A percentile compares a stretch with the other conserved stretches of the same genome.
Evolutionary conservation across 2,888 invertebrate species (phyloP).

Genomic region (Cataglyphis albicans): DNA sequence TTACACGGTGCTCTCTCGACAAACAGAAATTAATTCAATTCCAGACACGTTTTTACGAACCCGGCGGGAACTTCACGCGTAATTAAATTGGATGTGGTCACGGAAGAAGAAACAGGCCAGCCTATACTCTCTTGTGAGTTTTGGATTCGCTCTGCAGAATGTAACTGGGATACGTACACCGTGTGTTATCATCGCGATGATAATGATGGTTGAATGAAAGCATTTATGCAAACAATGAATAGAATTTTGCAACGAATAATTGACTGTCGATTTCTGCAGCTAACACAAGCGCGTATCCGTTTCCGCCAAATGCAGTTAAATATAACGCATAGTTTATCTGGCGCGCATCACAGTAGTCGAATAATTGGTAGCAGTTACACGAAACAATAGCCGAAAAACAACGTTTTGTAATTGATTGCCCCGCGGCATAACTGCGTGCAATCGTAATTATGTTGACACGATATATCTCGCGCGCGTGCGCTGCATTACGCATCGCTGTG

Average conservation of each 20-base stretch:
- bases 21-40: slow-evolving; percentile 56
- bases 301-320: slow-evolving; percentile 19
- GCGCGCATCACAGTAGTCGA: slow-evolving; percentile 3
- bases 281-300: background rate
- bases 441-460: slow-evolving; percentile 48
- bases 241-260: slow-evolving; percentile 35
- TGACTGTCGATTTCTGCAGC: slow-evolving; percentile 41
- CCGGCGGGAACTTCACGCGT: slow-evolving; percentile 36
- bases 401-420: slow-evolving; percentile 39
- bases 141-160: slow-evolving; percentile 12
- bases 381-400: slow-evolving; percentile 45
- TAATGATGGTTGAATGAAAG: background rate
- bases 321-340: slow-evolving; percentile 11
- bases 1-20: slow-evolving; percentile 56
- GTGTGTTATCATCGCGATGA: background rate
- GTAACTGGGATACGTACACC: background rate
- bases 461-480: slow-evolving; percentile 3
- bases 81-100: slow-evolving; percentile 54
- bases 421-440: slow-evolving; percentile 43
- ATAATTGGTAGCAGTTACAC: slow-evolving; percentile 38
- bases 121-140: background rate
- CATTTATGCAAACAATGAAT: background rate
- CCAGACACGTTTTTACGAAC: slow-evolving; percentile 49
- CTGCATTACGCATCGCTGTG: slow-evolving; percentile 34
- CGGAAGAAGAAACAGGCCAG: slow-evolving; percentile 35